Base-by-base conservation (phyloP, 2,113 vertebrate species). In the Athene cunicularia region DNA sequence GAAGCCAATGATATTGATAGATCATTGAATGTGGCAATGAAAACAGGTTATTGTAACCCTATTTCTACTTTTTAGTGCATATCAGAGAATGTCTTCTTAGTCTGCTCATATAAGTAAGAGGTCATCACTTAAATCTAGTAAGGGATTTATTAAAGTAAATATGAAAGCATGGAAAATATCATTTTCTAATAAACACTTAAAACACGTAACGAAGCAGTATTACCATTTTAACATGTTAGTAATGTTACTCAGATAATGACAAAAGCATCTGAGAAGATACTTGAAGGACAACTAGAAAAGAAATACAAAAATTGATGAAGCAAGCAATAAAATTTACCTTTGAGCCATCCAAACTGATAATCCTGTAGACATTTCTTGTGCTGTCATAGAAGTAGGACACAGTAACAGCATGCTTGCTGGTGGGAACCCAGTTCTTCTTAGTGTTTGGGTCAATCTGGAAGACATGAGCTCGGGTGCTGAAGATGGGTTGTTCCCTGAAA, bases 401-500 rank as follows among this genome's bases (percentile, higher is more conserved):
- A 64, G 99, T 99, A 98, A 99, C 99, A 43, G 99, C 99, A 81
- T 99, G 99, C 98, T 99, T 99, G 98, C 99, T 99, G 98, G 99
- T 99, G 95, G 99, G 99, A 97, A 99, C 98, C 99, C 99, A 99
- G 99, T 99, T 99, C 98, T 99, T 99, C 98, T 99, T 99, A 92
- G 99, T 99, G 98, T 98, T 99, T 95, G 99, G 99, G 98, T 99
- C 99, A 80, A 99, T 99, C 98, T 99, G 99, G 99, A 99, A 99
- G 99, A 99, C 99, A 56, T 99, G 99, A 97, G 99, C 99, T 98
- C 99, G 97, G 60, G 99, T 99, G 98, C 99, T 99, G 98, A 99
- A 99, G 98, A 99, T 99, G 97, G 99, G 99, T 98, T 99, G 99
- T 94, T 99, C 99, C 98, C 99, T 99, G 97, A 97, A 98, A 75